A percentile compares a stretch with the other conserved stretches of the same genome.
Conservation (phyloP, 2,888 invertebrate species). For the Xylocampa areola region DNA sequence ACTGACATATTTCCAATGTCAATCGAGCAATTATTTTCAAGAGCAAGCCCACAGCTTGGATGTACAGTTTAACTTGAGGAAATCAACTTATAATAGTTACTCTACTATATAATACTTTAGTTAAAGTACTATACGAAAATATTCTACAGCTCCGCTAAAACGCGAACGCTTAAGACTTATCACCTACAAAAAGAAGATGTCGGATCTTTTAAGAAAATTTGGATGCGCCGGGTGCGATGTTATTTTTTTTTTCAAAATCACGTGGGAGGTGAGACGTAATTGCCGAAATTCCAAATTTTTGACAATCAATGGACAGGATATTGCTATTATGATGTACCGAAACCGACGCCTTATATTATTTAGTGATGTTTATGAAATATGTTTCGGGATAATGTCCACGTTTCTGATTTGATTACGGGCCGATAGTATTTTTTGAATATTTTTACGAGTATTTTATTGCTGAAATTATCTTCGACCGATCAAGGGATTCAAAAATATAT, state of each 20-base stretch:
- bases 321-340: slow-evolving; percentile 86
- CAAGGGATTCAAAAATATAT: slow-evolving; percentile 14
- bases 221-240: slow-evolving; percentile 83
- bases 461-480: slow-evolving; percentile 38
- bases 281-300: slow-evolving; percentile 89
- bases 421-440: slow-evolving; percentile 37
- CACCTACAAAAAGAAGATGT: slow-evolving; percentile 66
- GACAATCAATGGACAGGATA: slow-evolving; percentile 89
- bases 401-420: slow-evolving; percentile 53
- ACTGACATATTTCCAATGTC: too few species aligned
- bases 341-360: slow-evolving; percentile 61
- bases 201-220: slow-evolving; percentile 86
- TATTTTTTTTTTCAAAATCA: slow-evolving; percentile 81
- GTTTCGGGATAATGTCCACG: slow-evolving; percentile 62
- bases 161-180: slow-evolving; percentile 55
- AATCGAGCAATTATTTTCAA: too few species aligned
- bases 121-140: too few species aligned
- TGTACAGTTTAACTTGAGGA: too few species aligned
- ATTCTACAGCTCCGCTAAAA: slow-evolving; percentile 18
- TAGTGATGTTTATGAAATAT: slow-evolving; percentile 68
- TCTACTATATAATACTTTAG: too few species aligned
- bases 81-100: not conserved
- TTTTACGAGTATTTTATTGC: slow-evolving; percentile 48
- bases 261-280: slow-evolving; percentile 89
- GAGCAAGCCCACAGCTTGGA: too few species aligned